Evolutionary conservation across 2,113 vertebrate species (phyloP), one percentile per base, ranked within the genome.

Genomic region (Nycticebus coucang): DNA sequence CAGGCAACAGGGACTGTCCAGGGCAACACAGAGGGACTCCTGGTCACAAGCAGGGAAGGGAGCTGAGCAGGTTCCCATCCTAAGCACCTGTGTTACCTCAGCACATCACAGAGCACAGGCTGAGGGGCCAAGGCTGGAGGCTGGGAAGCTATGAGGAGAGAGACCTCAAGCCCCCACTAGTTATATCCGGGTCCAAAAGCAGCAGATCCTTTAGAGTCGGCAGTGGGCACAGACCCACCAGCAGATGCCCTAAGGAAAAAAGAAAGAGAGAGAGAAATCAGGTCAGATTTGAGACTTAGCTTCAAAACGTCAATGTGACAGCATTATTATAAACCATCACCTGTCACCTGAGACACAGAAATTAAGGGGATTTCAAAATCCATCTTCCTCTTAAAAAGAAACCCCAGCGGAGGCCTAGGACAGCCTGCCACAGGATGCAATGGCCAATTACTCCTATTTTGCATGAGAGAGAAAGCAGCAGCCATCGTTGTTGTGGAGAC

Each of bases 331-430:
- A 55, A 89, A 78, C 55, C 15, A 30, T 55, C 60, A 79, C 62
- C 74, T 89, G 60, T 66, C 84, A 88, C 60, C 62, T 0, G 4
- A 87, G 60, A 33, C 88, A 72, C 60, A 62, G 69, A 83, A 69
- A 88, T 10, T 24, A 22, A 75, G 62, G 21, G 24, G 66, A 45
- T 9, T 74, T 95, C 60, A 45, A 77, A 77, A 92, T 26, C 37
- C 50, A 53, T 75, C 79, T 69, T 88, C 78, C 89, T 68, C 68
- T 74, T 50, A 66, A 33, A 95, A 45, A 24, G 35, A 87, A 57
- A n/a, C 60, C 50, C 89, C 72, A 21, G 72, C 62, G 3, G 41
- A 86, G 93, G 74, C 55, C 53, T 62, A n/a, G 82, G 37, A 53
- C 81, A 10, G 55, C 8, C 35, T 19, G 24, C 37, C 37, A 4